Evolutionary conservation across 2,113 vertebrate species (phyloP), one percentile per base, ranked within the genome.

Genomic region (Nanger granti): DNA sequence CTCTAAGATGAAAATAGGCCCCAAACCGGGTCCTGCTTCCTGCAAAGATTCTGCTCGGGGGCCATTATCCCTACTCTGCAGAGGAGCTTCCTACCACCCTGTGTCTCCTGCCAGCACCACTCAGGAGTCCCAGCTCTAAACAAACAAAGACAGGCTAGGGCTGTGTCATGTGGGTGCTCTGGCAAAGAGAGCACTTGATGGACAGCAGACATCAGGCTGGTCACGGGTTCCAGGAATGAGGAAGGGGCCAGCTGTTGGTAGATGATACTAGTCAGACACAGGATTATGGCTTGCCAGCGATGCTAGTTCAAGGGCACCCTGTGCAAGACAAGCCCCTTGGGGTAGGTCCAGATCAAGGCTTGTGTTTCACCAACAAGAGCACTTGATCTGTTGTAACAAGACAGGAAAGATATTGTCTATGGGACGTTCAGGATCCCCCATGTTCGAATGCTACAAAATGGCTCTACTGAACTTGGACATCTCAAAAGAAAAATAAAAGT

Each of bases 161-260:
- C 34, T 34, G 12, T 20, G 60, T 37, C 12, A 12, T 0, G 2
- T 22, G 37, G 86, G 55, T 29, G 17, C 47, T 49, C 47, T 44
- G 31, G 59, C n/a, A 3, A 10, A 52, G 28, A 44, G 29, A 29
- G 14, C 15, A 10, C 57, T 3, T 7, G 83, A 24, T 2, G 5
- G n/a, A 5, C 29, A 5, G 1, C 4, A 5, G 52, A 37, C 31
- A 28, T 66, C 2, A 0, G 57, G 34, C 60, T 11, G 8, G 54
- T 31, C 69, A 18, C n/a, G 2, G 29, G n/a, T 11, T 15, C 64
- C 3, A 0, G n/a, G 73, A 28, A 54, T 12, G 8, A 47, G 31
- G 59, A 44, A 28, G 57, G 17, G 34, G 41, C 14, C 9, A 2
- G 83, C 83, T 26, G 20, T 14, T 28, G 8, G 34, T 34, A 14